Percentiles rank a stretch among this genome's conserved stretches.
Conservation (phyloP, 2,113 vertebrate species). For the Gymnogyps californianus region DNA sequence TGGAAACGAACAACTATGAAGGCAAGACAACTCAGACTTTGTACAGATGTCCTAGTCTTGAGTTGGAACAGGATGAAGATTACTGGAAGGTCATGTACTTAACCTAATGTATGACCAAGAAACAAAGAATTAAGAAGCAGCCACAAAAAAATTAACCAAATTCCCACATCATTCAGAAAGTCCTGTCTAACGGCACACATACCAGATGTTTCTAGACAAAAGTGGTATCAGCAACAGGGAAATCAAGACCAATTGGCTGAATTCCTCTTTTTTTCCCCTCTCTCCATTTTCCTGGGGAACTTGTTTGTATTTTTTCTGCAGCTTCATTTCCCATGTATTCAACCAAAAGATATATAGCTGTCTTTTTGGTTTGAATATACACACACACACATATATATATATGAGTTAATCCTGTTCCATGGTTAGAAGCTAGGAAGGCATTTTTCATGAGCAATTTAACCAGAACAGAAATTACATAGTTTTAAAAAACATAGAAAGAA, state of each 20-base stretch:
- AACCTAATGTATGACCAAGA: background rate
- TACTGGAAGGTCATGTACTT: background rate
- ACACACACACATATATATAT: background rate
- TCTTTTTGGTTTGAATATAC: background rate
- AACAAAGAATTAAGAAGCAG: background rate
- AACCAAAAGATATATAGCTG: background rate
- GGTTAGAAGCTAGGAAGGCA: background rate
- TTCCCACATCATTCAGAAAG: fast-evolving
- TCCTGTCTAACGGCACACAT: fast-evolving
- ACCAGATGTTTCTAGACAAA: background rate
- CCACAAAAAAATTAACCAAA: background rate
- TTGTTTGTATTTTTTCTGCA: background rate
- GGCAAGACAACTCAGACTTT: background rate
- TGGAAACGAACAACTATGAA: background rate
- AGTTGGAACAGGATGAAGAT: background rate
- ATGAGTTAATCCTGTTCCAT: background rate
- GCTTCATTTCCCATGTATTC: background rate
- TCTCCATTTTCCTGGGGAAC: background rate
- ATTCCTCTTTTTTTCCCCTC: background rate
- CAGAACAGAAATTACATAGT: background rate
- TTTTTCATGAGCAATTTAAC: background rate
- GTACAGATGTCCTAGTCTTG: background rate
- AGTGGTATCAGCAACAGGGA: background rate
- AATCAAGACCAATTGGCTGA: background rate
- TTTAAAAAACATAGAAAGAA: background rate